Evolutionary conservation across 2,797 vertebrate species (phyloP).

Genomic region (Gymnothorax javanicus): DNA sequence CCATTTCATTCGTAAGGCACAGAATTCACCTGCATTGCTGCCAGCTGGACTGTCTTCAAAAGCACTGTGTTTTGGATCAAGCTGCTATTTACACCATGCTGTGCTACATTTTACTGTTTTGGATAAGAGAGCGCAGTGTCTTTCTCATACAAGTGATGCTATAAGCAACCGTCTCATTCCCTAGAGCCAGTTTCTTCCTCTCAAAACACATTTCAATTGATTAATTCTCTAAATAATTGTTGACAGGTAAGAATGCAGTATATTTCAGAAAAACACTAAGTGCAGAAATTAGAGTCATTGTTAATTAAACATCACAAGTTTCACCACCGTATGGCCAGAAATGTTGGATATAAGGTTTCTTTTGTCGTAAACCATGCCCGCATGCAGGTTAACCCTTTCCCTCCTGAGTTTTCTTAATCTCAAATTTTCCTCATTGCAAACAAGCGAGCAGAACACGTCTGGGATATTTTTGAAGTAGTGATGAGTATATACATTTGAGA

Average conservation of each 20-base stretch:
- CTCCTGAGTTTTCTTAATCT: too few species aligned
- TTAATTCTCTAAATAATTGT: background rate
- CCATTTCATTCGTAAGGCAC: background rate
- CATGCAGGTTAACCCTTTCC: background rate
- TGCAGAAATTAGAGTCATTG: background rate
- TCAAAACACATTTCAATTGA: background rate
- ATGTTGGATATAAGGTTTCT: background rate
- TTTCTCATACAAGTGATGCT: background rate
- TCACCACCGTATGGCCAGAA: too few species aligned
- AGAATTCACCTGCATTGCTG: background rate
- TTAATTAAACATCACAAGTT: background rate
- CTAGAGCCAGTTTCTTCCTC: background rate
- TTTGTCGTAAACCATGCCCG: background rate
- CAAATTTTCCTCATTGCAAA: too few species aligned
- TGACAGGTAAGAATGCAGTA: background rate
- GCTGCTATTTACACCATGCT: background rate
- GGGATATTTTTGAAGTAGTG: too few species aligned
- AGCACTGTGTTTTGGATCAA: background rate
- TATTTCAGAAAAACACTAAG: background rate
- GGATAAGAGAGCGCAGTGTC: background rate
- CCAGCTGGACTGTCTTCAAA: background rate
- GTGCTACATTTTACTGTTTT: background rate
- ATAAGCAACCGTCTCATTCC: background rate
- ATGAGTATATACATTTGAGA: too few species aligned
- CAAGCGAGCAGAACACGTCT: too few species aligned